Evolutionary conservation across 2,888 invertebrate genomes (phyloP).

Genomic region (Morinoia aosen): DNA sequence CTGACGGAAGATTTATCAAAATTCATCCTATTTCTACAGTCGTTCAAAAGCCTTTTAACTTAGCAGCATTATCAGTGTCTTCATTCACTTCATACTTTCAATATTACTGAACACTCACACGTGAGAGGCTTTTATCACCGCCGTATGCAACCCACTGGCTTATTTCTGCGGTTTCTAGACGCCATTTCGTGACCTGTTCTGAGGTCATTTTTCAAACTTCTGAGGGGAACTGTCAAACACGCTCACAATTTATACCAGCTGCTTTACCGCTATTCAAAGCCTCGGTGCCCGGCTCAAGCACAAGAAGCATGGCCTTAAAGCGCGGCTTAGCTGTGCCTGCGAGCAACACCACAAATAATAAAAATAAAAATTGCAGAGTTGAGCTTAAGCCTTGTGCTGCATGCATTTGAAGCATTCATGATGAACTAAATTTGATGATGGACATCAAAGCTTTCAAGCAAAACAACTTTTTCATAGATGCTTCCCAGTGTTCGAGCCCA

Average conservation of each 20-base stretch:
- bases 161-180: background rate
- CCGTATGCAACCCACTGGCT: background rate
- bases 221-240: slow-evolving; percentile 8
- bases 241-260: background rate
- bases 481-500: no score
- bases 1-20: no score
- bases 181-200: background rate
- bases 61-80: no score
- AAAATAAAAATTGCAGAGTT: no score
- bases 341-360: background rate
- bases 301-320: background rate
- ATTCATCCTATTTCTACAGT: no score
- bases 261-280: background rate
- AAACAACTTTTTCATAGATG: background rate
- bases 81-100: background rate
- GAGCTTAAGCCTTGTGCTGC: background rate
- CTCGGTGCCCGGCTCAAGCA: background rate
- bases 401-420: background rate
- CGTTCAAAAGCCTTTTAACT: no score
- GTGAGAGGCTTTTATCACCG: background rate
- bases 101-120: background rate
- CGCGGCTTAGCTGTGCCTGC: background rate
- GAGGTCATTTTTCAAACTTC: slow-evolving; percentile 10
- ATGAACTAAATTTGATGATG: background rate
- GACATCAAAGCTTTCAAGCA: background rate